These are phyloP conservation scores for Spatulosminthurus flaviceps DNA, from an alignment of 2,888 invertebrate genomes.

Conservation along the genomic window DNA sequence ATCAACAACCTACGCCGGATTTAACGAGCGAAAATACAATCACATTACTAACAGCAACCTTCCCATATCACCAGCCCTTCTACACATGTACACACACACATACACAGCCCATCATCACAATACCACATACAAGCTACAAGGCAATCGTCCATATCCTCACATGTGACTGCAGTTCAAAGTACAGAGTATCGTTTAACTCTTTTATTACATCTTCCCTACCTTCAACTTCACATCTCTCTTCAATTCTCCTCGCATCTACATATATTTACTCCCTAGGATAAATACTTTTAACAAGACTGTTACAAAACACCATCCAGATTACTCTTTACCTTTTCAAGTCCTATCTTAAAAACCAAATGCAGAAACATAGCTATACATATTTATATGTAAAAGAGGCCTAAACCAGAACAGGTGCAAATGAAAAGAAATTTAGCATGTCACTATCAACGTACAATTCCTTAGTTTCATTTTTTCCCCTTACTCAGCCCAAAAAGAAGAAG, in stretches of 20 bases:
- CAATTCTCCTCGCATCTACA: too few species aligned
- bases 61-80: background rate
- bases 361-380: background rate
- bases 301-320: background rate
- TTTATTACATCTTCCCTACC: too few species aligned
- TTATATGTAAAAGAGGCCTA: background rate
- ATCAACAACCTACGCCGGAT: slow-evolving; percentile 42
- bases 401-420: background rate
- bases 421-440: background rate
- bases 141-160: too few species aligned
- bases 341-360: too few species aligned
- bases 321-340: background rate
- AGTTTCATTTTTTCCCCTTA: background rate
- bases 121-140: background rate
- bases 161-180: too few species aligned
- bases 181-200: too few species aligned
- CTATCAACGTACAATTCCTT: background rate
- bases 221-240: too few species aligned
- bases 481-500: too few species aligned
- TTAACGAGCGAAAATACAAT: slow-evolving; percentile 20
- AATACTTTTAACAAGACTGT: background rate
- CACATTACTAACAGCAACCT: slow-evolving; percentile 6
- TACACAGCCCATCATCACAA: background rate
- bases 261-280: background rate
- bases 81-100: background rate